These are phyloP conservation scores for Wasmannia auropunctata DNA, from an alignment of 1,140 invertebrate genomes.

Conservation along the genomic window DNA sequence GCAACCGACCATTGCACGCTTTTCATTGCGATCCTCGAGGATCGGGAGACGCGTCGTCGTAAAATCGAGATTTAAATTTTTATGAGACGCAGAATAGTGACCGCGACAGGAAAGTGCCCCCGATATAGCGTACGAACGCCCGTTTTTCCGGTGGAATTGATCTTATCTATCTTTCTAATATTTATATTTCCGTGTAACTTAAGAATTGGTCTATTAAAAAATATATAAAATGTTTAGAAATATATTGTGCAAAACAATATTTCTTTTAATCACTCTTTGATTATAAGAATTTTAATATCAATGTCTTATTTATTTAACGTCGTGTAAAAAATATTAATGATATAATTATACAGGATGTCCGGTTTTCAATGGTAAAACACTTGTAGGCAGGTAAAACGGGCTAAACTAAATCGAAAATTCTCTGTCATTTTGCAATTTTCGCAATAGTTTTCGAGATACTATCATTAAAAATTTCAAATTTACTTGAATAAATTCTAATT, in stretches of 20 bases:
- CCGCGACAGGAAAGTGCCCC: not conserved
- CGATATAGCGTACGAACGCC: not conserved
- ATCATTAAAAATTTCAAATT: no score
- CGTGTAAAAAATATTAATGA: no score
- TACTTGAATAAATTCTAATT: no score
- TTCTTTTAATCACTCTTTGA: not conserved
- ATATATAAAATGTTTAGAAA: not conserved
- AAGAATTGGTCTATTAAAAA: not conserved
- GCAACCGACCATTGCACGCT: constrained; percentile 6
- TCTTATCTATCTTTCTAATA: not conserved
- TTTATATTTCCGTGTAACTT: not conserved
- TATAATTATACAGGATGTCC: no score
- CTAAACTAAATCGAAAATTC: no score
- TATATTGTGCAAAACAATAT: not conserved
- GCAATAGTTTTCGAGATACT: no score
- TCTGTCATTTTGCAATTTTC: no score
- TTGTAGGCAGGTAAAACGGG: no score
- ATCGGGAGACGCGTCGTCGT: not conserved
- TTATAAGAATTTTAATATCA: no score
- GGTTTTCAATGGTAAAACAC: no score
- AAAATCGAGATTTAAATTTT: constrained; percentile 52
- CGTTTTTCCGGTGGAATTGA: not conserved
- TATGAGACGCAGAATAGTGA: constrained; percentile 6
- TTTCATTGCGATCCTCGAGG: not conserved
- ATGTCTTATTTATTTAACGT: no score